Base-by-base conservation (phyloP, 2,888 invertebrate genomes). In the Euspilapteryx auroguttella region DNA sequence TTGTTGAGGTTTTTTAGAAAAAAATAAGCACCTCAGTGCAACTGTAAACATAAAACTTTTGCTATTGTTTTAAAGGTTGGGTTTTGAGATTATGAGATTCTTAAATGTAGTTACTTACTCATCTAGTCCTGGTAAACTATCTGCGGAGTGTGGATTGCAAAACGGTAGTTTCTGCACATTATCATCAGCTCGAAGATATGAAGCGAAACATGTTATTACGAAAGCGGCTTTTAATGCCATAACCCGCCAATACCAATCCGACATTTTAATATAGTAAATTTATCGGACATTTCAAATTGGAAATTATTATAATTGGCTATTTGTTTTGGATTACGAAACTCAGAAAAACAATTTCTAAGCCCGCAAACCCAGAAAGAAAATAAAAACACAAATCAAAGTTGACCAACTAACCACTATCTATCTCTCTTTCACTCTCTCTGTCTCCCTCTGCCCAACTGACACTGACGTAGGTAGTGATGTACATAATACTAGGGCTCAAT, bases 21-120 rank as follows among this genome's bases (percentile, higher is more conserved):
- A n/a, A n/a, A n/a, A n/a, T n/a, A n/a, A n/a, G n/a, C n/a, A n/a
- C n/a, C n/a, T n/a, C n/a, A n/a, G n/a, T n/a, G n/a, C n/a, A n/a
- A n/a, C n/a, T n/a, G n/a, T n/a, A n/a, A n/a, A n/a, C n/a, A n/a
- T n/a, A n/a, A n/a, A n/a, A n/a, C n/a, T n/a, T n/a, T n/a, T n/a
- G n/a, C n/a, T n/a, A n/a, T n/a, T n/a, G n/a, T n/a, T n/a, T n/a
- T n/a, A n/a, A n/a, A n/a, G n/a, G n/a, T n/a, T n/a, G n/a, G n/a
- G n/a, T n/a, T n/a, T n/a, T n/a, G n/a, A n/a, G n/a, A n/a, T n/a
- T n/a, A n/a, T n/a, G n/a, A n/a, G n/a, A n/a, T n/a, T n/a, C n/a
- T n/a, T n/a, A n/a, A n/a, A n/a, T n/a, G n/a, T n/a, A n/a, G n/a
- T 8, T 12, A 65, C 75, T 64, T 42, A 75, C 73, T 75, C 75